Conservation (phyloP, 2,113 vertebrate genomes). For the Xenopus borealis region DNA sequence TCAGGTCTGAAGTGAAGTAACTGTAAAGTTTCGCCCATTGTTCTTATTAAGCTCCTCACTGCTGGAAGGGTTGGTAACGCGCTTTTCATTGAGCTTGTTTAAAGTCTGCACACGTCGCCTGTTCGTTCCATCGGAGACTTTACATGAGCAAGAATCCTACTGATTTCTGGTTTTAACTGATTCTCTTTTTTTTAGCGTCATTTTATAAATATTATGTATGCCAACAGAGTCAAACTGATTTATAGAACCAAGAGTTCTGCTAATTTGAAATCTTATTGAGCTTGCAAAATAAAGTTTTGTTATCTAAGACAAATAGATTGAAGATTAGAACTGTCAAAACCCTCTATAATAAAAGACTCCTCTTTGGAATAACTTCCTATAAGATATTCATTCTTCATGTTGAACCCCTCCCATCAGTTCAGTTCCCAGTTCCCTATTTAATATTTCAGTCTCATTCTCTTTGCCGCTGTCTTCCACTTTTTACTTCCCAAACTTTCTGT, state of each 20-base stretch:
- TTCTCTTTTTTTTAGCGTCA: background rate
- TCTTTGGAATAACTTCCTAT: too few species aligned
- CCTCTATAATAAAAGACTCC: too few species aligned
- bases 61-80: constrained; percentile 1
- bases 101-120: constrained; percentile 38
- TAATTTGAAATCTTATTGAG: background rate
- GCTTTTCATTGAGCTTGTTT: constrained; percentile 41
- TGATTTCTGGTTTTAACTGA: background rate
- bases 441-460: too few species aligned
- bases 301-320: background rate
- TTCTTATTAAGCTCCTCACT: constrained; percentile 26
- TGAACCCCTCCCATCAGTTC: too few species aligned
- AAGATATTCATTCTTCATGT: too few species aligned
- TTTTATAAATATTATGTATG: constrained; percentile 1
- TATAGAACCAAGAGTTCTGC: background rate
- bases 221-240: background rate
- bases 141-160: constrained; percentile 20
- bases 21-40: constrained; percentile 12
- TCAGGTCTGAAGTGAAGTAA: constrained; percentile 3
- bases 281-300: background rate
- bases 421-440: too few species aligned
- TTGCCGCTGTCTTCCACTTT: too few species aligned
- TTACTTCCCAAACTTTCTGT: too few species aligned
- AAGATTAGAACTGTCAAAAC: too few species aligned
- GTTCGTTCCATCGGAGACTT: constrained; percentile 32